Evolutionary conservation across 2,888 invertebrate genomes (phyloP), one percentile per base, ranked within the genome.

Genomic region (Thymelicus lineola): DNA sequence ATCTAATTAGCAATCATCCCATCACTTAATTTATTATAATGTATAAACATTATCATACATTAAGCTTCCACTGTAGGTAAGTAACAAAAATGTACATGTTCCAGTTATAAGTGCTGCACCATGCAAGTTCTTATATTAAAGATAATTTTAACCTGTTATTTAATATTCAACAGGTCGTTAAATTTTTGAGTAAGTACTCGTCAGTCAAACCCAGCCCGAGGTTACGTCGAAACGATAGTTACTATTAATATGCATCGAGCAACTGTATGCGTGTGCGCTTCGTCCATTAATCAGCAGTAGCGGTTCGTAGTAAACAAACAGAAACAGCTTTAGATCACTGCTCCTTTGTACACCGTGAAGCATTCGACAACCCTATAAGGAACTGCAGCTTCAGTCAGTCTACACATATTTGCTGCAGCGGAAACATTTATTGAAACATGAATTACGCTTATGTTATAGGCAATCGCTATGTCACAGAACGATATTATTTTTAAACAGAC

Each of bases 221-320:
- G n/a, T 69, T 64, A 69, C 58, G 48, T 59, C 57, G 35, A 60
- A 69, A 58, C 69, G 50, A 20, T 63, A 62, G 58, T 36, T 75
- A 72, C 82, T 86, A 86, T 87, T 86, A 86, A 86, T 85, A 88
- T 86, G 82, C 85, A 82, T 78, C 79, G 77, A 77, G 78, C 63
- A 78, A 76, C 80, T 28, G 65, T 65, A 66, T 71, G 66, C 71
- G 64, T 68, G 50, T 62, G 53, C 58, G 67, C 77, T 83, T 75
- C 76, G 79, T 80, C 79, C 77, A 77, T 89, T 86, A 89, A 83
- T 80, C 86, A 86, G 84, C 82, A 86, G 86, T 86, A 86, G 86
- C 85, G 77, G 79, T 80, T 76, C 78, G 75, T 80, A 79, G 80
- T 83, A 82, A 71, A 84, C 80, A 82, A 83, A 82, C 78, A 78